Evolutionary conservation across 2,113 vertebrate genomes (phyloP).

Genomic region (Aix galericulata): DNA sequence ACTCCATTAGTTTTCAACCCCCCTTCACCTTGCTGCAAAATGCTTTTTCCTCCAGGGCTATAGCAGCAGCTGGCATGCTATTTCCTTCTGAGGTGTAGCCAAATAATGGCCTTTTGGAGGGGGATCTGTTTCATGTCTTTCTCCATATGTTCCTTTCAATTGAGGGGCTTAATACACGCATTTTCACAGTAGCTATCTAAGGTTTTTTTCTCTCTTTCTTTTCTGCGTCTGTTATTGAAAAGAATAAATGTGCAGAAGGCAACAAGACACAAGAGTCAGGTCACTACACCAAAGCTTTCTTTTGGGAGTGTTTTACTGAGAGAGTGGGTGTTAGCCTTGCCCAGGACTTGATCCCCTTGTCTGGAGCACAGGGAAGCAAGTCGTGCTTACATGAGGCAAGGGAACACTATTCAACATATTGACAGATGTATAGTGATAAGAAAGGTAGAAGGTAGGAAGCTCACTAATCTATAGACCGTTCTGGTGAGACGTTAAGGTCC

Average conservation of each 20-base stretch:
- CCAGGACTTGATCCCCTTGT: neutral
- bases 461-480: neutral
- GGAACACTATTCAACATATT: neutral
- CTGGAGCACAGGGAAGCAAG: neutral
- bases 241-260: conserved; percentile 13
- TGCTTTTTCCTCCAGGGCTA: neutral
- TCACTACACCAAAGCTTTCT: neutral
- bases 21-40: neutral
- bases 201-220: conserved; percentile 30
- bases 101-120: conserved; percentile 51
- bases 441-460: neutral
- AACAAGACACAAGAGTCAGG: neutral
- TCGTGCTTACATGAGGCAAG: neutral
- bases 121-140: conserved; percentile 46
- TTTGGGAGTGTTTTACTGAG: neutral
- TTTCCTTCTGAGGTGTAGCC: conserved; percentile 59
- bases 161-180: conserved; percentile 28
- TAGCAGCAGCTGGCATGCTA: conserved; percentile 49
- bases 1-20: neutral
- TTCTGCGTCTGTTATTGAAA: neutral
- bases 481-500: neutral
- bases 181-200: conserved; percentile 53
- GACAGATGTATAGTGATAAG: neutral
- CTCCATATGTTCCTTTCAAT: conserved; percentile 46
- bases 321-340: accelerated